Conservation (phyloP, 2,113 vertebrate genomes). For the Dendropsophus ebraccatus region DNA sequence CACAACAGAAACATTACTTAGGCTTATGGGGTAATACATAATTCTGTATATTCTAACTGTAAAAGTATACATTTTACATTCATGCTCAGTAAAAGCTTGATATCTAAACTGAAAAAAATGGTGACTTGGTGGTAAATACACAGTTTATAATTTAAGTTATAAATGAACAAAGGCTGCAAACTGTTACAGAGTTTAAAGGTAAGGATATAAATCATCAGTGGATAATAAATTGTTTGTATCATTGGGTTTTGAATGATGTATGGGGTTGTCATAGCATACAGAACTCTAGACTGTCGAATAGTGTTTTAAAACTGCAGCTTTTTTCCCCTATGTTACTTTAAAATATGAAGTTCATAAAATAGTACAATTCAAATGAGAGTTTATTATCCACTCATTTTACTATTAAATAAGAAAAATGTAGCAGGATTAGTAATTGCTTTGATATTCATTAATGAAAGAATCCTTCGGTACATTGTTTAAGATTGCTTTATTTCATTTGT, state of each 20-base stretch:
- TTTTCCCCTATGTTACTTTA: background rate
- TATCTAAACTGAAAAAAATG: background rate
- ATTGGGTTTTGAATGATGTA: constrained; percentile 54
- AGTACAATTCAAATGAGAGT: background rate
- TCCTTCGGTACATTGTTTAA: no score
- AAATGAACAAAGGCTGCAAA: constrained; percentile 15
- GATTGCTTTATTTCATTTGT: no score
- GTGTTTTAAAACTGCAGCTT: constrained; percentile 26
- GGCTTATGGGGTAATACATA: background rate
- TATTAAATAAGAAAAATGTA: background rate
- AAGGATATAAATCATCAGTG: constrained; percentile 53
- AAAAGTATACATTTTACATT: background rate
- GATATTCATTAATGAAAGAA: no score
- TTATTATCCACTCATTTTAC: background rate
- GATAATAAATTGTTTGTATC: constrained; percentile 56
- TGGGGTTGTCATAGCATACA: constrained; percentile 42
- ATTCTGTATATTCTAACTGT: background rate
- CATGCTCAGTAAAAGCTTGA: background rate
- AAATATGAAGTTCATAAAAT: background rate
- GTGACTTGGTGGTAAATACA: constrained; percentile 1
- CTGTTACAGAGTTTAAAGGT: constrained; percentile 27
- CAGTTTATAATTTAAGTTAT: constrained; percentile 38
- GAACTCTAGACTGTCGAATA: constrained; percentile 5
- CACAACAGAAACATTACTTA: no score
- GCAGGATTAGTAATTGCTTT: background rate